Base-by-base conservation (phyloP, 2,888 invertebrate species). In the Tetanocera ferruginea region DNA sequence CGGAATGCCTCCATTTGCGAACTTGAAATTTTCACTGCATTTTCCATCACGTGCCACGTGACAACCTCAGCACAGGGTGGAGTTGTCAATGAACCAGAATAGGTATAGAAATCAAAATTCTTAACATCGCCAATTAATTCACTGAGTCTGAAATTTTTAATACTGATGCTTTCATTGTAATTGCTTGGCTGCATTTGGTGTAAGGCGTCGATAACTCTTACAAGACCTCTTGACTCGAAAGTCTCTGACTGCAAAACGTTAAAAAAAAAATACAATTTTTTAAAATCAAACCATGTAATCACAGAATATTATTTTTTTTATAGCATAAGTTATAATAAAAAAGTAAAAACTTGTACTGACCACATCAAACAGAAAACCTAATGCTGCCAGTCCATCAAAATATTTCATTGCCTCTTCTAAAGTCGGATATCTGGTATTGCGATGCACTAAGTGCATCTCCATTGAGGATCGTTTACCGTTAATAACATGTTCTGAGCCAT, bases 401-500 rank as follows among this genome's bases (percentile, higher is more conserved):
- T 82, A 19, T 0, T 80, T 64, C 5, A 78, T 76, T 6, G 83
- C 82, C 49, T 82, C 69, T 34, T 78, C 80, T 25, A 83, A 78
- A 5, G 78, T 82, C 28, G 57, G 43, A 52, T 82, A 83, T 72
- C 82, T 82, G 62, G 67, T 67, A 71, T 84, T 83, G 11, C 82
- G 80, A 71, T 83, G 83, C 19, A 83, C 73, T 19, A 83, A 76
- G 37, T 83, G 83, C 78, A 83, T 81, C 78, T 84, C 83, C 79
- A 83, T 78, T 9, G 81, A 80, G 72, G 79, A 83, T 14, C 81
- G 80, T 51, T 71, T 78, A 31, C 82, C 79, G 75, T 85, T 80
- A 66, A 84, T 81, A 14, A 82, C 82, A 77, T 85, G 83, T 37
- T 84, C 82, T 1, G 82, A 83, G 28, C 82, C 84, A 25, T 81